Evolutionary conservation across 2,113 vertebrate genomes (phyloP), one percentile per base, ranked within the genome.

Genomic region (Sardina pilchardus): DNA sequence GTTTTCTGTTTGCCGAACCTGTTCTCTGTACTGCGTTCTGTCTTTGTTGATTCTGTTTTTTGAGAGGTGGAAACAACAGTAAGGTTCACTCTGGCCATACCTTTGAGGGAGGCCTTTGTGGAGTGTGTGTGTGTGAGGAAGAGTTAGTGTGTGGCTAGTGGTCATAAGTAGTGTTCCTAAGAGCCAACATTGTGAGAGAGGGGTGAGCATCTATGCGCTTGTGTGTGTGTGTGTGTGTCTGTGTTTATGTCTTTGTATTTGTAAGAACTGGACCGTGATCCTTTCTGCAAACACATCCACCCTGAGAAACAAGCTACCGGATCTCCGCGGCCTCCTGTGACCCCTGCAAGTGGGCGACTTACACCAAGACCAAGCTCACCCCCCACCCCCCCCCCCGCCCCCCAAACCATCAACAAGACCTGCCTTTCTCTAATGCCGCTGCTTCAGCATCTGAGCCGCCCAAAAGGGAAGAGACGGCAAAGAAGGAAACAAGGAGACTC

Each of bases 51-150:
- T 71, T 12, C 26, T 34, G n/a, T n/a, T 63, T 63, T 26, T 8
- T n/a, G n/a, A 71, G 63, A 12, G 3, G 30, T 71, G 63, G 63
- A 71, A 71, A 34, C 6, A 71, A 71, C 2, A 71, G 8, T 71
- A 30, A 10, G 26, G 26, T 30, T 71, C 63, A 71, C n/a, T 71
- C 14, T 16, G 6, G 9, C 63, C 63, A 71, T 71, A 93, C 92
- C 91, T 86, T n/a, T n/a, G n/a, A n/a, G 81, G 86, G 87, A 83
- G 84, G 85, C 83, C 84, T 91, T 17, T 14, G 82, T 53, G 26
- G 14, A 34, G 36, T 84, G 83, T 83, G 17, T 83, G 48, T 59
- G 82, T 83, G 34, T 56, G 83, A 42, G 39, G 39, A 42, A 42
- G 39, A 19, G 82, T 43, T 44, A 16, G 47, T 17, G 82, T 26